phyloP scores from a whole-genome alignment of 2,888 invertebrate genomes.

The Onthophagus sagittarius region DNA sequence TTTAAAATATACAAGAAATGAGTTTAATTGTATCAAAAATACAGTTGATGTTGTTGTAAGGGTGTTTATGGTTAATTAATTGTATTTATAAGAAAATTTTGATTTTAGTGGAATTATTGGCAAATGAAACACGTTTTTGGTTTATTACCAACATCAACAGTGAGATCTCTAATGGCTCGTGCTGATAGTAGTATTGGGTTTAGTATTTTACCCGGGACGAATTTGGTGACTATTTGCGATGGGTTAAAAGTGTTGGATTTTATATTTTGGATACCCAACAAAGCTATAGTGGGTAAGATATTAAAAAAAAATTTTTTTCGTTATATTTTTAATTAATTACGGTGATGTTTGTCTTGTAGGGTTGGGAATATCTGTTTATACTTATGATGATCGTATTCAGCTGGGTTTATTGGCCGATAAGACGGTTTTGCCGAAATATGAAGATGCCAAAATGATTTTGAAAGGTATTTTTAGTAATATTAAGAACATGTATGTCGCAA shows the following conservation, averaged over 20 bases:
- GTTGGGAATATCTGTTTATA: constrained; percentile 13
- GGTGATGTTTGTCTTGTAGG: constrained; percentile 1
- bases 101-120: constrained; percentile 17
- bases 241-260: constrained; percentile 12
- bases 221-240: background rate
- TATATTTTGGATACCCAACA: constrained; percentile 17
- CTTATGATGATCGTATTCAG: constrained; percentile 14
- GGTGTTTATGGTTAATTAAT: background rate
- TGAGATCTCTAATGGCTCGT: constrained; percentile 1
- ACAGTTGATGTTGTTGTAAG: constrained; percentile 14
- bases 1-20: constrained; percentile 1
- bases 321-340: background rate
- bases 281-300: constrained; percentile 14
- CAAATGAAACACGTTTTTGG: constrained; percentile 15
- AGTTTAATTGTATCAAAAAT: constrained; percentile 8
- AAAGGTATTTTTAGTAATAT: constrained; percentile 12
- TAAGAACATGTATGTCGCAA: background rate
- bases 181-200: constrained; percentile 13
- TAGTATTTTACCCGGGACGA: constrained; percentile 15
- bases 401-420: constrained; percentile 12
- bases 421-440: background rate
- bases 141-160: background rate
- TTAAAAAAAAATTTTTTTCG: background rate
- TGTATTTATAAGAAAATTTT: background rate
- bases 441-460: constrained; percentile 8